These are phyloP conservation scores for Rhea pennata DNA, from an alignment of 2,113 vertebrate species.

Conservation along the genomic window DNA sequence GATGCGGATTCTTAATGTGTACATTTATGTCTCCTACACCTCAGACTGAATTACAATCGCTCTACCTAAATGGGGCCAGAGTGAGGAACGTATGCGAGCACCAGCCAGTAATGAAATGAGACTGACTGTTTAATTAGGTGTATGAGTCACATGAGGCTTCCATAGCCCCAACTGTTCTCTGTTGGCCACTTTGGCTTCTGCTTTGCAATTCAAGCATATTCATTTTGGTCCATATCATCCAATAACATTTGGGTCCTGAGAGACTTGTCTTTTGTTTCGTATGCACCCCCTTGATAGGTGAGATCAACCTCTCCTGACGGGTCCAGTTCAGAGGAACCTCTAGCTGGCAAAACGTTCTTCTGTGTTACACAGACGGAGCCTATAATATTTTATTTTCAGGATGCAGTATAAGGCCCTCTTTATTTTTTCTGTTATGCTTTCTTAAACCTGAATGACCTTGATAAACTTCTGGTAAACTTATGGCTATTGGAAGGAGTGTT, in stretches of 20 bases:
- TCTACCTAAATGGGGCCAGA: neutral
- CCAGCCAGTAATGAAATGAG: neutral
- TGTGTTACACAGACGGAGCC: neutral
- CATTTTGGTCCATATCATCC: neutral
- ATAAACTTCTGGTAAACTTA: neutral
- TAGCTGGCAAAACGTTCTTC: too few species aligned
- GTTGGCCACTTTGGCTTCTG: neutral
- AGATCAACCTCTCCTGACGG: neutral
- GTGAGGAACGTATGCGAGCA: neutral
- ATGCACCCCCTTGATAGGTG: neutral
- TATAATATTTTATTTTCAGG: neutral
- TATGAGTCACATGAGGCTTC: neutral
- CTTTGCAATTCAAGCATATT: constrained; percentile 26
- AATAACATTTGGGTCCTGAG: neutral
- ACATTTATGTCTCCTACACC: neutral
- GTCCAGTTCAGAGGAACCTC: neutral
- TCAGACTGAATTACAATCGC: neutral
- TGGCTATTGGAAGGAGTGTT: neutral
- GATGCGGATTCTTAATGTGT: neutral
- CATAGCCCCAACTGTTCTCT: neutral
- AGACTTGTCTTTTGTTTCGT: neutral
- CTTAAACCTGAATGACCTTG: neutral
- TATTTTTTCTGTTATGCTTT: neutral
- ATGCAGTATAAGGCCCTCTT: neutral
- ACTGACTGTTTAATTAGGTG: neutral